Conservation (phyloP, 2,888 invertebrate genomes). For the Tiliacea aurago region DNA sequence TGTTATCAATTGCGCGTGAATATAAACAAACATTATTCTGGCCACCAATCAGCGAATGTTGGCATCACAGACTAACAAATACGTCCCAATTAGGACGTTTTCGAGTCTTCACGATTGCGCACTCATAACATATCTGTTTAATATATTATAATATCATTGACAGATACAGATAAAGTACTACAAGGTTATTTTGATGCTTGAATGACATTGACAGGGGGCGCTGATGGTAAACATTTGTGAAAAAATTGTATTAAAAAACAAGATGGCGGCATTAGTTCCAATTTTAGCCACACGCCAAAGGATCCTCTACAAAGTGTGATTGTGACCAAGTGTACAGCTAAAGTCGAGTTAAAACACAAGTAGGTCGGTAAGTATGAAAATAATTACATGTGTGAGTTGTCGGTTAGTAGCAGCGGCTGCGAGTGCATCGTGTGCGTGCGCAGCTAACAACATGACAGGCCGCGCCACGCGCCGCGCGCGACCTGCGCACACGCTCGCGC, state of each 20-base stretch:
- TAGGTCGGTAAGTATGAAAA: background rate
- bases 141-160: too few relatives aligned
- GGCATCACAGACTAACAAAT: too few relatives aligned
- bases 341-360: background rate
- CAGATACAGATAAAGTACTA: background rate
- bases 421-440: conserved; percentile 97
- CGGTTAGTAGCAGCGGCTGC: conserved; percentile 72
- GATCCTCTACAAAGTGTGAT: background rate
- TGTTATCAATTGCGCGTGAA: too few relatives aligned
- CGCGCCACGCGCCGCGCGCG: conserved; percentile 64
- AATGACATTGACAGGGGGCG: background rate
- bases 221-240: background rate
- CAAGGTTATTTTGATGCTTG: background rate
- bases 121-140: too few relatives aligned
- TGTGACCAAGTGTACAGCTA: background rate
- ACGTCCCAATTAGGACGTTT: too few relatives aligned
- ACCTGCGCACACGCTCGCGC: conserved; percentile 39
- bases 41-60: too few relatives aligned
- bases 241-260: background rate
- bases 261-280: background rate
- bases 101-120: too few relatives aligned
- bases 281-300: background rate
- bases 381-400: conserved; percentile 69
- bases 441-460: conserved; percentile 96
- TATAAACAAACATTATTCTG: too few relatives aligned